These are phyloP conservation scores for Brassicogethes aeneus DNA, from an alignment of 2,888 invertebrate genomes.

Conservation along the genomic window DNA sequence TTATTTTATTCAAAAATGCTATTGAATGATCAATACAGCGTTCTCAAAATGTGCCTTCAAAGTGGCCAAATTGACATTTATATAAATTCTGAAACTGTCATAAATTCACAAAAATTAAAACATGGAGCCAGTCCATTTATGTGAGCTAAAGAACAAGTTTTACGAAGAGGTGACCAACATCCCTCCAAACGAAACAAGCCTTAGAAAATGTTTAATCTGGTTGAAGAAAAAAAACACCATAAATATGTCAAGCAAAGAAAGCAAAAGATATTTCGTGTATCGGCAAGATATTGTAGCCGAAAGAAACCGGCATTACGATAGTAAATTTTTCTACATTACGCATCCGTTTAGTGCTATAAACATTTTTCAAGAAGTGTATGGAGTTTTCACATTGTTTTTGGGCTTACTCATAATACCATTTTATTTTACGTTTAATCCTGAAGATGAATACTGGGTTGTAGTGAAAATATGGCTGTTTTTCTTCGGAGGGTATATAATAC, in stretches of 20 bases:
- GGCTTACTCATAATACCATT: slow-evolving; percentile 1
- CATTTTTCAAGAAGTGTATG: slow-evolving; percentile 10
- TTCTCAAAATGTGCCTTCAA: no score
- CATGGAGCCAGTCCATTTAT: not conserved
- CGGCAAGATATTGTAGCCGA: slow-evolving; percentile 12
- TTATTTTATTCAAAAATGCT: no score
- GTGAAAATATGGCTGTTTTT: no score
- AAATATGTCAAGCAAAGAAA: not conserved
- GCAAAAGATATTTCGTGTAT: not conserved
- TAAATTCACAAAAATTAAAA: no score
- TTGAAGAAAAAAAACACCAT: not conserved
- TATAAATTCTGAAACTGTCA: no score
- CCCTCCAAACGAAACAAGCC: not conserved
- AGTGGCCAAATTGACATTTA: no score
- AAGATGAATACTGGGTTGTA: slow-evolving; percentile 2
- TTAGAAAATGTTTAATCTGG: not conserved
- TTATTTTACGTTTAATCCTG: slow-evolving; percentile 7
- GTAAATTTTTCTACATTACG: slow-evolving; percentile 13
- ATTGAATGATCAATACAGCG: no score
- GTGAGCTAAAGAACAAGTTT: not conserved
- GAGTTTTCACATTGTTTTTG: slow-evolving; percentile 11
- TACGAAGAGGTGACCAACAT: not conserved
- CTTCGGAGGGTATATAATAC: no score
- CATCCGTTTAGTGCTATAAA: slow-evolving; percentile 22
- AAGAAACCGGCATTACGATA: slow-evolving; percentile 15